These are phyloP conservation scores for Gobius niger DNA, from an alignment of 2,113 vertebrate species.

Conservation along the genomic window DNA sequence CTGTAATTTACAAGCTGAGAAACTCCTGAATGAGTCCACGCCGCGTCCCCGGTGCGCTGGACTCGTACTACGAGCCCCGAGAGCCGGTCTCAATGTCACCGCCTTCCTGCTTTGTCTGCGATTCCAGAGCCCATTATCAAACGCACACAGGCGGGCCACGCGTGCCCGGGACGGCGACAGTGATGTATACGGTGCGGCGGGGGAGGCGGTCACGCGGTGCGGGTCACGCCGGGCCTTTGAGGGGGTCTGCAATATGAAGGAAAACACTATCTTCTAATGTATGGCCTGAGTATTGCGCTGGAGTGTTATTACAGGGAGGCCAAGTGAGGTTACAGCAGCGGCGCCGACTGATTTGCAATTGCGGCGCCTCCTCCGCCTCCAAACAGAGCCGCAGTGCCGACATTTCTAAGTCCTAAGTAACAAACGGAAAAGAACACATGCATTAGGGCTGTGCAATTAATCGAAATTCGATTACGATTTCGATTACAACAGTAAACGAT, in stretches of 20 bases:
- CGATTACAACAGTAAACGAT: too few relatives aligned
- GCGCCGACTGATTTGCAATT: background rate
- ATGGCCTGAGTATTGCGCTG: background rate
- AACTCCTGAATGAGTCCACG: background rate
- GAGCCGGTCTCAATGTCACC: constrained; percentile 52
- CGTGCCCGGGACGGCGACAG: constrained; percentile 25
- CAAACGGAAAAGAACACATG: too few relatives aligned
- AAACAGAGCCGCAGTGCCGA: background rate
- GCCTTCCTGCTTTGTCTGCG: constrained; percentile 56
- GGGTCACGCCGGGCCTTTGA: constrained; percentile 48
- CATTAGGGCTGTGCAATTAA: too few relatives aligned
- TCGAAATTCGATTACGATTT: too few relatives aligned
- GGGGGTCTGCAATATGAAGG: constrained; percentile 9
- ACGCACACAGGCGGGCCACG: constrained; percentile 28
- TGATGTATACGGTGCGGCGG: constrained; percentile 51
- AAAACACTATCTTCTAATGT: constrained; percentile 1
- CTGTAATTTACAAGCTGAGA: constrained; percentile 5
- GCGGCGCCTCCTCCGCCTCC: background rate
- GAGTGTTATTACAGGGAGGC: background rate
- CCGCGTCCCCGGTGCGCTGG: constrained; percentile 3
- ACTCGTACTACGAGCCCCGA: constrained; percentile 16
- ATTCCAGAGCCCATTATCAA: constrained; percentile 49
- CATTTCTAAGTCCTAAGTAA: background rate
- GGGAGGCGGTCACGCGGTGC: constrained; percentile 46
- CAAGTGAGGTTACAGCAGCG: background rate